Evolutionary conservation across 2,888 invertebrate genomes (phyloP).

Genomic region (Drosophila cognata): DNA sequence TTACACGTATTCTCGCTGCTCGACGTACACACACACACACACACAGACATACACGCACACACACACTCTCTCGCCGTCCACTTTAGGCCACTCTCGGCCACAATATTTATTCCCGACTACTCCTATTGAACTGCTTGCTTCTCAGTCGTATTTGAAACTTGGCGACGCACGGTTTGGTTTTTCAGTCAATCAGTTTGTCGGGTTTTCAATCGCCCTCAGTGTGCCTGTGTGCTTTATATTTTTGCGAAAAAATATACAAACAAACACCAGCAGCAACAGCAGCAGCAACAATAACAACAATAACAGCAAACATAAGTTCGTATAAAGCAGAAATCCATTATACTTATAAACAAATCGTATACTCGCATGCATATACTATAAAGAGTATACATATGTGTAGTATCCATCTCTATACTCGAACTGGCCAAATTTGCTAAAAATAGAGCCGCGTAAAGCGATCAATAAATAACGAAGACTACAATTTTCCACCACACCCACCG

Average conservation of each 20-base stretch:
- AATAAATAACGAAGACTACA: conserved; percentile 56
- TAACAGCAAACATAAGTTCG: conserved; percentile 42
- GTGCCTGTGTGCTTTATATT: conserved; percentile 22
- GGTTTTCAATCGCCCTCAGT: conserved; percentile 34
- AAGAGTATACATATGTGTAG: conserved; percentile 29
- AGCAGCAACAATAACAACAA: conserved; percentile 13
- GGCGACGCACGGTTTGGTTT: conserved; percentile 72
- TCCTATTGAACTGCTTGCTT: conserved; percentile 60
- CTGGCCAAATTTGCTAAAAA: conserved; percentile 56
- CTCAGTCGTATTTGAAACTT: conserved; percentile 80
- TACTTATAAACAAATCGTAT: conserved; percentile 58
- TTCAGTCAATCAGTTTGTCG: conserved; percentile 47
- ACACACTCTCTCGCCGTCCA: conserved; percentile 38
- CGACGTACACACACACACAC: not conserved
- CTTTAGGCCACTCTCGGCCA: conserved; percentile 70
- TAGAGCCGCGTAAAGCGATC: conserved; percentile 51
- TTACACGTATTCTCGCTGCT: conserved; percentile 8
- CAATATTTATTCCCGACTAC: conserved; percentile 56
- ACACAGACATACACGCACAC: conserved; percentile 7
- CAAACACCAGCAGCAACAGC: conserved; percentile 9
- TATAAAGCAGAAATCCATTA: conserved; percentile 41
- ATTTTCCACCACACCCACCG: conserved; percentile 32
- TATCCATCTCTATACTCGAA: conserved; percentile 41
- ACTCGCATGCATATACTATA: conserved; percentile 24
- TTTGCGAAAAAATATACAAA: conserved; percentile 22